Percentiles rank a stretch among this genome's conserved stretches.
phyloP scores from a whole-genome alignment of 2,797 vertebrate species.

The Oreochromis mossambicus region DNA sequence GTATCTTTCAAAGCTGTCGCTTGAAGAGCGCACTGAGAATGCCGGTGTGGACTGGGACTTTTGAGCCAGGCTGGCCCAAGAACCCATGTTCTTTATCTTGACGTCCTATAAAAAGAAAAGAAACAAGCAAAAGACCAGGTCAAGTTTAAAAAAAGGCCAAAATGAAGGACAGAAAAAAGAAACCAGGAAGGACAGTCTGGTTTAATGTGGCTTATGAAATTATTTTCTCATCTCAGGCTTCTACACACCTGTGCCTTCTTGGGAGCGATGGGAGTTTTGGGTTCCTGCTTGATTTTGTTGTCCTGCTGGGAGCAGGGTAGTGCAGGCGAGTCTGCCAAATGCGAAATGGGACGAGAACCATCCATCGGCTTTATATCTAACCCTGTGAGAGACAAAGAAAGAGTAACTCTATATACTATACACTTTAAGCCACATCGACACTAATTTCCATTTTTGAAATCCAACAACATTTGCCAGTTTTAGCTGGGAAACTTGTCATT shows the following conservation, averaged over 20 bases:
- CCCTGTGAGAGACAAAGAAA: constrained; percentile 51
- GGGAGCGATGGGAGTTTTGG: constrained; percentile 83
- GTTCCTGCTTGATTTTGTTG: constrained; percentile 85
- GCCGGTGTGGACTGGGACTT: constrained; percentile 82
- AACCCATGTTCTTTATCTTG: constrained; percentile 90
- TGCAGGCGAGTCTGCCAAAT: constrained; percentile 77
- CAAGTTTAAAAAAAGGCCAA: background rate
- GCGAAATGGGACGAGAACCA: constrained; percentile 73
- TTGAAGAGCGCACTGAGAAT: constrained; percentile 85
- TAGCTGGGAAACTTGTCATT: background rate
- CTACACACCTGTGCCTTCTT: constrained; percentile 80
- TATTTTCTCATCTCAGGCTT: background rate
- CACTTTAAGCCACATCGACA: background rate
- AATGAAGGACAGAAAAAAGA: background rate
- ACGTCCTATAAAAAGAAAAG: constrained; percentile 69
- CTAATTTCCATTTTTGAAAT: background rate
- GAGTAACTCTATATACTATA: background rate
- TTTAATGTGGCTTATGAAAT: background rate
- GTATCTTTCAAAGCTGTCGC: constrained; percentile 92
- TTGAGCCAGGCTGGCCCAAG: constrained; percentile 90
- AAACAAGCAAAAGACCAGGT: background rate
- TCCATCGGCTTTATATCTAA: constrained; percentile 81
- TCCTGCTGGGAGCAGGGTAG: constrained; percentile 74
- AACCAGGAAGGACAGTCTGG: background rate
- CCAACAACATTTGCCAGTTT: background rate